phyloP scores from a whole-genome alignment of 2,797 vertebrate genomes.

The Poliocrania exsul region DNA sequence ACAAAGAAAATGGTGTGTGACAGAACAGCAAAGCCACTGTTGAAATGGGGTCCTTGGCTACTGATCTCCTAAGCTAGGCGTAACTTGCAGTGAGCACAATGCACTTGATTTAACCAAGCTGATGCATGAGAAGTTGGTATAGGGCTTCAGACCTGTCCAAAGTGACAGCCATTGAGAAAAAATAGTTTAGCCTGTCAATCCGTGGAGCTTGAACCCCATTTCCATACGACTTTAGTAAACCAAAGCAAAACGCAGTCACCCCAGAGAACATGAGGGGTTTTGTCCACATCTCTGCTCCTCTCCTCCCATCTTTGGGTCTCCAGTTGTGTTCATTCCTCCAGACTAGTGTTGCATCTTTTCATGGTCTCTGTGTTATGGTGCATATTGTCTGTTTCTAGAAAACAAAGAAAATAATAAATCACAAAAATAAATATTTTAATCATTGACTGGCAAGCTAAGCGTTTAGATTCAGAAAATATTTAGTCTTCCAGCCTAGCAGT shows the following conservation, averaged over 20 bases:
- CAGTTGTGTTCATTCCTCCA: background rate
- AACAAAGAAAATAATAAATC: background rate
- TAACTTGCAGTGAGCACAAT: background rate
- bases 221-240: background rate
- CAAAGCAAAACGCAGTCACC: background rate
- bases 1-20: background rate
- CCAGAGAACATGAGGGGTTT: background rate
- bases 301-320: background rate
- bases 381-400: background rate
- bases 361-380: background rate
- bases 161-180: background rate
- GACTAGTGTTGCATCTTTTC: background rate
- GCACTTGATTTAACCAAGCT: background rate
- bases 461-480: background rate
- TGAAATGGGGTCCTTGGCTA: background rate
- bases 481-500: background rate
- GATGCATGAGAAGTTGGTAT: background rate
- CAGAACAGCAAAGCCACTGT: background rate
- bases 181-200: background rate
- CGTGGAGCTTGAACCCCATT: background rate
- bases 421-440: background rate
- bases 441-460: background rate
- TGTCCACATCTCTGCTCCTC: background rate
- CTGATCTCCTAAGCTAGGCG: background rate
- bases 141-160: background rate